Conservation (phyloP, 92 coral and sea anemone species). For the Zoanthus gigantus region DNA sequence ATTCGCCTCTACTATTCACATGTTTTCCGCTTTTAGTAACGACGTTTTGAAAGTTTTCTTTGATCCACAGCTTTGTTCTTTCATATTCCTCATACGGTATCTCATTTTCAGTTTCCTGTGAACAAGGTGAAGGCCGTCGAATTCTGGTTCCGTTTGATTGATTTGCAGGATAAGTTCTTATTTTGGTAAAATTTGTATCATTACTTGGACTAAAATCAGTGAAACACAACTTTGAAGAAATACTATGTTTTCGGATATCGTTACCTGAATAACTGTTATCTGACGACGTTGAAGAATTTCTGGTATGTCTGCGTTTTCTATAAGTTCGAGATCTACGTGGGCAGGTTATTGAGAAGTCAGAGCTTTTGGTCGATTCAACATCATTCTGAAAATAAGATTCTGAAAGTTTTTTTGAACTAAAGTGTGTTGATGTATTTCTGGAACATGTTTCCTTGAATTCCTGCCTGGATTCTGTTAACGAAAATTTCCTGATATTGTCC, state of each 20-base stretch:
- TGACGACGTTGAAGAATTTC: not conserved
- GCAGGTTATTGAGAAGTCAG: not conserved
- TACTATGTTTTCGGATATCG: not conserved
- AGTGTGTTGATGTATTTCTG: not conserved
- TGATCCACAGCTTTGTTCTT: slow-evolving; percentile 38
- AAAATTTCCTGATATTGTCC: not conserved
- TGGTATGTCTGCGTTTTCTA: not conserved
- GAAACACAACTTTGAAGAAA: not conserved
- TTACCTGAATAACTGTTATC: not conserved
- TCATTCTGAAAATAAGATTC: not conserved
- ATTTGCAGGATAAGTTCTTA: not conserved
- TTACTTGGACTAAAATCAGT: not conserved
- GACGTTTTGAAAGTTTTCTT: slow-evolving; percentile 13
- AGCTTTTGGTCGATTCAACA: not conserved
- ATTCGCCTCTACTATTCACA: not conserved
- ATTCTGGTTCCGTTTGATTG: too few relatives aligned
- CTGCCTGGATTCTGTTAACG: slow-evolving; percentile 6
- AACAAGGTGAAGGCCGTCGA: not conserved
- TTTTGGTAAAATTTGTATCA: not conserved
- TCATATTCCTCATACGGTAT: slow-evolving; percentile 25
- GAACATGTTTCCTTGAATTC: not conserved
- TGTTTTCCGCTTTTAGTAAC: not conserved
- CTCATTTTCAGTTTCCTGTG: not conserved
- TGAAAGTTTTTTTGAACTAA: not conserved
- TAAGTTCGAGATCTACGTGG: not conserved